These are phyloP conservation scores for Druon quercuslanigerum DNA, from an alignment of 1,140 invertebrate genomes.

Conservation along the genomic window DNA sequence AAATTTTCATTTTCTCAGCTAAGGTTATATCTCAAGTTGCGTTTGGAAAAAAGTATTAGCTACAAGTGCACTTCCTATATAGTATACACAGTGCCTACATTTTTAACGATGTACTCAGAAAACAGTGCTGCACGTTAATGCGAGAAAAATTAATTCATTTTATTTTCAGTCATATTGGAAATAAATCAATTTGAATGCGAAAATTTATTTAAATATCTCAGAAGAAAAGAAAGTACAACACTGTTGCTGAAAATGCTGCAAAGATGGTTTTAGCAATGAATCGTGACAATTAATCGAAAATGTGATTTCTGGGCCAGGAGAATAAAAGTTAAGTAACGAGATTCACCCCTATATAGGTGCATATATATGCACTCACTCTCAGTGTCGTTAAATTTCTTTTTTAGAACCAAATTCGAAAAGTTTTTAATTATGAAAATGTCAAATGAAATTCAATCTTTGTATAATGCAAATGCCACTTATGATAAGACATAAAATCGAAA, in stretches of 20 bases:
- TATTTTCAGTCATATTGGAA: not conserved
- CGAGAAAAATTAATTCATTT: not conserved
- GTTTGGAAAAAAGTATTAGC: not conserved
- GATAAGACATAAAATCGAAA: too few relatives aligned
- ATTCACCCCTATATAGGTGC: not conserved
- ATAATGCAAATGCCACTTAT: too few relatives aligned
- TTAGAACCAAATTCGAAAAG: too few relatives aligned
- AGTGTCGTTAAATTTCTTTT: not conserved
- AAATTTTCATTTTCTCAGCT: too few relatives aligned
- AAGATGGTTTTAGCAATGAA: constrained; percentile 17
- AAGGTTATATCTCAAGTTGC: too few relatives aligned
- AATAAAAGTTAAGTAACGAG: not conserved
- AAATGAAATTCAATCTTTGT: too few relatives aligned
- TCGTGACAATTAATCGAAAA: not conserved
- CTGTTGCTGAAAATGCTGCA: constrained; percentile 5
- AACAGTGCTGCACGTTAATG: constrained; percentile 13
- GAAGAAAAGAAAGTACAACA: constrained; percentile 2
- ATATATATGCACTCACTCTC: not conserved
- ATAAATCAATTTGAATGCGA: not conserved
- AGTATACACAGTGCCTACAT: not conserved
- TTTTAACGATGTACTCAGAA: constrained; percentile 15
- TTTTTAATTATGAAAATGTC: too few relatives aligned
- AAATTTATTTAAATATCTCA: not conserved
- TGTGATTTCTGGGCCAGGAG: constrained; percentile 4
- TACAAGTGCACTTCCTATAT: not conserved